Conservation (phyloP, 2,888 invertebrate species). For the Scrobipalpa atriplicella region DNA sequence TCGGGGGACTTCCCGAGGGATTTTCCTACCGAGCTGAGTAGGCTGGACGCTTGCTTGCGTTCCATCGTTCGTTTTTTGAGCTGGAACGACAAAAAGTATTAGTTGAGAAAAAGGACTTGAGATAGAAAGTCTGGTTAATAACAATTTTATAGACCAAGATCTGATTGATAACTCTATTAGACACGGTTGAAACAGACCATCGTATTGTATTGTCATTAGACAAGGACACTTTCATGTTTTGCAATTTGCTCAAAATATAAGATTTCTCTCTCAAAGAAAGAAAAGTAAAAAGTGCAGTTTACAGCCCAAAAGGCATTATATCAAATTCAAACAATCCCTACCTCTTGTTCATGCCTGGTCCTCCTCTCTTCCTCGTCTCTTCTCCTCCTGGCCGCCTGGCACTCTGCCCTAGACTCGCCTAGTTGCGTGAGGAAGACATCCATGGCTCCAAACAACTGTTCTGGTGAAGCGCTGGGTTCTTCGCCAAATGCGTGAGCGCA, state of each 20-base stretch:
- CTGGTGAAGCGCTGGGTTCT: conserved; percentile 93
- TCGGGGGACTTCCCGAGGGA: conserved; percentile 85
- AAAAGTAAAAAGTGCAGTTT: no score
- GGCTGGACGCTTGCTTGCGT: conserved; percentile 91
- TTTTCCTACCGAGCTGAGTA: conserved; percentile 88
- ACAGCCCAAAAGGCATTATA: background rate
- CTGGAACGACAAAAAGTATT: conserved; percentile 53
- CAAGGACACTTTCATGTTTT: no score
- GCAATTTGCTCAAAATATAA: no score
- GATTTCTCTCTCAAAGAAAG: no score
- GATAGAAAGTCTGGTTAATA: no score
- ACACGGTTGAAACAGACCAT: no score
- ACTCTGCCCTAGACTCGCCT: conserved; percentile 93
- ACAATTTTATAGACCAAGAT: no score
- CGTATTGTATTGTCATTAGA: no score
- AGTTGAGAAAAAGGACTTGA: background rate
- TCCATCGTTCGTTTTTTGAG: conserved; percentile 94
- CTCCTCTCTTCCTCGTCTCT: conserved; percentile 96
- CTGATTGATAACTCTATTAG: no score
- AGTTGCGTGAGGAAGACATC: conserved; percentile 93
- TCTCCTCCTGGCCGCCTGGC: conserved; percentile 91
- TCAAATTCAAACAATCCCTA: conserved; percentile 33
- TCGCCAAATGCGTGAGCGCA: conserved; percentile 96
- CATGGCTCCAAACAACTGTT: conserved; percentile 96
- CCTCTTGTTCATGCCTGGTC: conserved; percentile 93